Evolutionary conservation across 37 sponge, comb jelly and placozoan species (phyloP).

Genomic region (Eunapius fragilis): DNA sequence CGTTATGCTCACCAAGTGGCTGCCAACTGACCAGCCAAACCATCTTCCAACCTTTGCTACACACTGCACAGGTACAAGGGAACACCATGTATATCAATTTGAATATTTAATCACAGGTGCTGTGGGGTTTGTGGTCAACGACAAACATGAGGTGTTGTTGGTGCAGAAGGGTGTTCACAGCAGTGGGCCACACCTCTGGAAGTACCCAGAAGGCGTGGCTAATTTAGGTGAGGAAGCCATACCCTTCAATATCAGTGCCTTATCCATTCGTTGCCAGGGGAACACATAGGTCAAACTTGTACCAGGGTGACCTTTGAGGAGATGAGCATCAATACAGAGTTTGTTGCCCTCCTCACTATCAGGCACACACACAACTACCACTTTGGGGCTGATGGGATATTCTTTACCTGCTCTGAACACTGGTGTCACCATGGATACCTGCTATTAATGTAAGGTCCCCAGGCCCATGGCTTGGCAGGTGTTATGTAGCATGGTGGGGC

Average conservation of each 20-base stretch:
- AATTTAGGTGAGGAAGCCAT: slow-evolving; percentile 77
- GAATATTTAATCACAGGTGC: slow-evolving; percentile 56
- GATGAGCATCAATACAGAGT: slow-evolving; percentile 87
- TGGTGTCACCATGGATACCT: slow-evolving; percentile 44
- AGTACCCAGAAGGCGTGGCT: slow-evolving; percentile 83
- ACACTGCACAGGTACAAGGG: slow-evolving; percentile 65
- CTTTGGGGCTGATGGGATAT: slow-evolving; percentile 74
- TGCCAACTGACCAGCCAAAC: slow-evolving; percentile 61
- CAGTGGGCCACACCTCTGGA: slow-evolving; percentile 55
- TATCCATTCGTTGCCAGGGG: slow-evolving; percentile 38
- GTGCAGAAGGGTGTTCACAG: slow-evolving; percentile 58
- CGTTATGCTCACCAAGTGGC: slow-evolving; percentile 82
- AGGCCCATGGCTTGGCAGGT: no score
- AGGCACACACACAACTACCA: slow-evolving; percentile 74
- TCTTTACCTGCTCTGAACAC: slow-evolving; percentile 70
- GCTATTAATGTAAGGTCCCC: slow-evolving; percentile 68
- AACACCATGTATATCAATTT: background rate
- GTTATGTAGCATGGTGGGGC: no score
- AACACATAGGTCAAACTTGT: slow-evolving; percentile 68
- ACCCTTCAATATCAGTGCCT: slow-evolving; percentile 4
- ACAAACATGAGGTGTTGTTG: slow-evolving; percentile 67
- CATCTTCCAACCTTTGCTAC: slow-evolving; percentile 80
- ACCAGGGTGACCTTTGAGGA: slow-evolving; percentile 84
- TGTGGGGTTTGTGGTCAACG: slow-evolving; percentile 88
- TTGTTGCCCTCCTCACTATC: slow-evolving; percentile 76